Conservation (phyloP, 2,888 invertebrate species). For the Podotricha telesiphe region DNA sequence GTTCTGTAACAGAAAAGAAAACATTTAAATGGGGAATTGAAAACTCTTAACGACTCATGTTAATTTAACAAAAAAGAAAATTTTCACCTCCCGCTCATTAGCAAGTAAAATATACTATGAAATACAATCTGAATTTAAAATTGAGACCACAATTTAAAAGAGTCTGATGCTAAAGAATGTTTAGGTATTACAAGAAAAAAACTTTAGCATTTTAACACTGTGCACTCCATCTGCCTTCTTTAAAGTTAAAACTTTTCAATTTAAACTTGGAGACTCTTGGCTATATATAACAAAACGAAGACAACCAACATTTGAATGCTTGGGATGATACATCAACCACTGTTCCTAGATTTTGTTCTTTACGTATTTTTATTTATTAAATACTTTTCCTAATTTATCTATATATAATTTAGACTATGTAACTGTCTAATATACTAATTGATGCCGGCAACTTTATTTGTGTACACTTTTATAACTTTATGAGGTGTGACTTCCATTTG, state of each 20-base stretch:
- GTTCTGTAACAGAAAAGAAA: conserved; percentile 63
- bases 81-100: conserved; percentile 29
- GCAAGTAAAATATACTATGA: conserved; percentile 35
- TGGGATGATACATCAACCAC: not conserved
- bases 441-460: no score
- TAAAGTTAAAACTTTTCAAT: conserved; percentile 71
- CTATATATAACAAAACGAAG: conserved; percentile 10
- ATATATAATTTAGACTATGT: no score
- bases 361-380: no score
- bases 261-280: conserved; percentile 55
- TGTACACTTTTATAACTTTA: no score
- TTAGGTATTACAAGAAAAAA: conserved; percentile 51
- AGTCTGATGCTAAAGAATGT: conserved; percentile 45
- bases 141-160: conserved; percentile 40
- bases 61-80: conserved; percentile 46
- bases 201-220: conserved; percentile 62
- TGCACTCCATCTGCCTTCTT: conserved; percentile 61
- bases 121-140: conserved; percentile 53
- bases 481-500: no score
- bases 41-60: conserved; percentile 65
- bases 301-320: not conserved
- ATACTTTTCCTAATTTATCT: no score
- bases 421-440: no score
- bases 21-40: conserved; percentile 69
- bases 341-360: not conserved